A percentile compares a stretch with the other conserved stretches of the same genome.
Evolutionary conservation across 1,140 invertebrate genomes (phyloP).

Genomic region (Caenorhabditis remanei): DNA sequence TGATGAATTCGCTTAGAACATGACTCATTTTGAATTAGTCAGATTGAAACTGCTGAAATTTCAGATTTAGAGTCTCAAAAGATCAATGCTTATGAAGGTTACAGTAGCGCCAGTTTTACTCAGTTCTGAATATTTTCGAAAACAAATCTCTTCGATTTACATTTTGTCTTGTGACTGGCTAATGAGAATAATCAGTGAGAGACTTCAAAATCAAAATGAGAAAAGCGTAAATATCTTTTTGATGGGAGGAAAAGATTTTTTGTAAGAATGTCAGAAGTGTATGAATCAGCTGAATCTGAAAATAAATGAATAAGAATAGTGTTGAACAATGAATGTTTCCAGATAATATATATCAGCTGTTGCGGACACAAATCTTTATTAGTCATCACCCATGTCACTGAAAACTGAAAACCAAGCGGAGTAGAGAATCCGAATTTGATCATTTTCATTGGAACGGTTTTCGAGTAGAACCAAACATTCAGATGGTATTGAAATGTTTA

Average conservation of each 20-base stretch:
- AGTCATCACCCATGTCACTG: too few relatives aligned
- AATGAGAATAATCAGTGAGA: not conserved
- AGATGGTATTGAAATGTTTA: too few relatives aligned
- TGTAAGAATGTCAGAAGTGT: too few relatives aligned
- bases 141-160: not conserved
- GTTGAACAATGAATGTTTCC: too few relatives aligned
- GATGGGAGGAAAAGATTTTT: too few relatives aligned
- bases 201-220: not conserved
- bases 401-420: too few relatives aligned
- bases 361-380: too few relatives aligned
- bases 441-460: too few relatives aligned
- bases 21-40: not conserved
- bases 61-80: not conserved
- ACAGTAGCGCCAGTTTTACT: not conserved
- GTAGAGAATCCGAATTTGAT: too few relatives aligned
- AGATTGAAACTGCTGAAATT: too few relatives aligned
- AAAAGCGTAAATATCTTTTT: not conserved
- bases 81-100: not conserved
- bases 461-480: too few relatives aligned
- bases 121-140: not conserved
- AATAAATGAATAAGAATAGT: not conserved
- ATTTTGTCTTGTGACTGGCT: not conserved
- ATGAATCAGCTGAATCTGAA: not conserved
- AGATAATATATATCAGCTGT: too few relatives aligned
- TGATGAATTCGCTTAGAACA: not conserved